Conservation (phyloP, 2,888 invertebrate genomes). For the Rugalucina vietnamica region DNA sequence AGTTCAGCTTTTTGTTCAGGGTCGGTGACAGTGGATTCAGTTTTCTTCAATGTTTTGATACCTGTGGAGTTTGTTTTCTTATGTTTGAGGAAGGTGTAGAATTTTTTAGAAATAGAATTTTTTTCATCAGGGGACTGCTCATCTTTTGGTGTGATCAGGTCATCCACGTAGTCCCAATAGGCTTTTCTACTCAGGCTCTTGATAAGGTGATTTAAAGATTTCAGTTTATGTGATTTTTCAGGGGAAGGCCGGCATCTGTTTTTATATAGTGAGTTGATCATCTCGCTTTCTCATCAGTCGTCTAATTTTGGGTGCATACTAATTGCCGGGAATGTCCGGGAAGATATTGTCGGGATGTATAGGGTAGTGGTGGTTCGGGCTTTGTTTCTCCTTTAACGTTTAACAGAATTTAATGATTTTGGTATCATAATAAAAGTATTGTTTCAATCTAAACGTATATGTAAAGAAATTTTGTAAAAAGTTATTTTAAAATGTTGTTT, state of each 20-base stretch:
- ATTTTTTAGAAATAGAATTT: not conserved
- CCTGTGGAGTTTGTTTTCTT: not conserved
- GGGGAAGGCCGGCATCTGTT: not conserved
- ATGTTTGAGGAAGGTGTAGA: not conserved
- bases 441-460: no score
- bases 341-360: no score
- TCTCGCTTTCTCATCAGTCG: constrained; percentile 14
- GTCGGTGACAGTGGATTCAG: not conserved
- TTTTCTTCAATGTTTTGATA: not conserved
- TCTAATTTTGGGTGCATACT: no score
- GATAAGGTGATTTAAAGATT: constrained; percentile 5
- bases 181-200: constrained; percentile 2
- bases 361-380: no score
- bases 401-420: no score
- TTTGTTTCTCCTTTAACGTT: no score
- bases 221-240: constrained; percentile 10
- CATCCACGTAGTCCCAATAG: constrained; percentile 4
- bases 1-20: not conserved
- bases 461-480: no score
- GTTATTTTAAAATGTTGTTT: no score
- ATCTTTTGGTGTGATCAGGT: constrained; percentile 8
- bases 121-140: not conserved
- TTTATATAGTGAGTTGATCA: constrained; percentile 4
- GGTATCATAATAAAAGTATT: no score
- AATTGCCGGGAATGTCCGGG: no score